A percentile compares a stretch with the other conserved stretches of the same genome.
Conservation (phyloP, 2,113 vertebrate species). For the Pterophyllum scalare region DNA sequence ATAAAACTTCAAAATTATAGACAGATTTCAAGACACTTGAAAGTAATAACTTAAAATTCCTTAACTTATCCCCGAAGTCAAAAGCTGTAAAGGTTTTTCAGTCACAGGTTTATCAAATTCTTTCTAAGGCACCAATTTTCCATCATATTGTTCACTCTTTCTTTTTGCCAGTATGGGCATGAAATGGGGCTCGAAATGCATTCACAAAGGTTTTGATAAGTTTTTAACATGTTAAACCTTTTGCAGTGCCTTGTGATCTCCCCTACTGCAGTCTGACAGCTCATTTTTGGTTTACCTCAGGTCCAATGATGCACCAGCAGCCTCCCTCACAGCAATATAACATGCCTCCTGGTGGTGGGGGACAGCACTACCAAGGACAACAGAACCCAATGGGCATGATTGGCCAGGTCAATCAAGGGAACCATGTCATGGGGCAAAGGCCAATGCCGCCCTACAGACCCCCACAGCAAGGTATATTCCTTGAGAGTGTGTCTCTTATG, state of each 20-base stretch:
- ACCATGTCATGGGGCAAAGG: slow-evolving; percentile 97
- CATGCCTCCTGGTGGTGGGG: slow-evolving; percentile 92
- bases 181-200: background rate
- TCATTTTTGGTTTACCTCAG: slow-evolving; percentile 70
- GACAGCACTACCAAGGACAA: slow-evolving; percentile 97
- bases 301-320: slow-evolving; percentile 98
- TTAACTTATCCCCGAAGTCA: background rate
- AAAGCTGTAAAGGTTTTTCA: background rate
- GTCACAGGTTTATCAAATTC: background rate
- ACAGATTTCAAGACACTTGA: background rate
- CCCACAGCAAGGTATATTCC: slow-evolving; percentile 92
- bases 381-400: slow-evolving; percentile 98
- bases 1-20: background rate
- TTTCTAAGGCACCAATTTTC: background rate
- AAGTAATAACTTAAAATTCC: background rate
- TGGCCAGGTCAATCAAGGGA: slow-evolving; percentile 95
- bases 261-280: background rate
- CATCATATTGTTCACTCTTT: background rate
- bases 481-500: slow-evolving; percentile 42
- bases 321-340: slow-evolving; percentile 95
- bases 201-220: background rate
- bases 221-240: background rate
- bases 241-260: background rate
- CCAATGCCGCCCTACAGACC: slow-evolving; percentile 98
- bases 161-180: background rate